Evolutionary conservation across 2,888 invertebrate genomes (phyloP), one percentile per base, ranked within the genome.

Genomic region (Drosophila nr. fundita): DNA sequence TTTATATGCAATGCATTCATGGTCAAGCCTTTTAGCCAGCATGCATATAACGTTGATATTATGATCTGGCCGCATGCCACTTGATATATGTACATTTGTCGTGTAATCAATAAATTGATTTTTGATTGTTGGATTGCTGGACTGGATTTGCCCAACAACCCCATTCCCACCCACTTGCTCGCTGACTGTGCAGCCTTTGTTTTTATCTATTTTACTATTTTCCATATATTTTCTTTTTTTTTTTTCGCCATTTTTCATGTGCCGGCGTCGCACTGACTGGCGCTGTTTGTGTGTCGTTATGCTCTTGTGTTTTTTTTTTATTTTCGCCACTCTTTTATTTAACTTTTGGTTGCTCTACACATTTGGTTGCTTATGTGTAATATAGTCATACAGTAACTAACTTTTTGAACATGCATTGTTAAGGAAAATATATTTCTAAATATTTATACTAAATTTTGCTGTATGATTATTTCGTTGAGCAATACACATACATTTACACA

Each of bases 91-190:
- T 40, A 3, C 83, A 76, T 88, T 87, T 70, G 68, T 76, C 64
- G 65, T 81, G 76, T 71, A 89, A 89, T 89, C 89, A 88, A 89
- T 89, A 89, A 90, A 89, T 89, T 91, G 89, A 89, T 89, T 89
- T 89, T 89, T 88, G 83, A 90, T 91, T 78, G 89, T 78, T 59
- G 45, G 21, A 42, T 42, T 42, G 42, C n/a, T 64, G 38, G 70
- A 54, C 71, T 83, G 73, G 63, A 57, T 72, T 73, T 72, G 40
- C 59, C 64, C 6, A 24, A 45, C 21, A 24, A 2, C 55, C n/a
- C 40, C 29, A 10, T 18, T 7, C 13, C 38, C 48, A 6, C 34
- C 36, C n/a, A 53, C 52, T 45, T 49, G 32, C 4, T 29, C n/a
- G n/a, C 53, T 63, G 58, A 59, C 60, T 53, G 52, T 68, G 68